Evolutionary conservation across 1,140 invertebrate species (phyloP).

Genomic region (Ruditapes philippinarum): DNA sequence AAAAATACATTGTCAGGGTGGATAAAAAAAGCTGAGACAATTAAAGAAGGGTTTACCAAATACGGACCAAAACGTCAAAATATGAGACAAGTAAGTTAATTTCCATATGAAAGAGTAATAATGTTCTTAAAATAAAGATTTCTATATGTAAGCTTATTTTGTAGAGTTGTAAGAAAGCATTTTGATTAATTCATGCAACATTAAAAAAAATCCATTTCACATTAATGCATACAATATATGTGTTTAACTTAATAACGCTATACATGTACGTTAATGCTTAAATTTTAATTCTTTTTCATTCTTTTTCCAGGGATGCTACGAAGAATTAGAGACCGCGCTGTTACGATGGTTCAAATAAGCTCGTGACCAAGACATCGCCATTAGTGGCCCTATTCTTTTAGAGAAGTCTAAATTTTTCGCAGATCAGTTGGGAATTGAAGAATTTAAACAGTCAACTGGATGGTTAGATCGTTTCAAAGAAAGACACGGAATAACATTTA

Average conservation of each 20-base stretch:
- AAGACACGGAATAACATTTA: slow-evolving; percentile 17
- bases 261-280: no score
- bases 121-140: no score
- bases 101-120: no score
- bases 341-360: slow-evolving; percentile 42
- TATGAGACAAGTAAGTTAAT: background rate
- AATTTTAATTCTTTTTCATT: background rate
- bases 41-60: background rate
- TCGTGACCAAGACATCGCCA: background rate
- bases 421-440: background rate
- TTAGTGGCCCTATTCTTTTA: background rate
- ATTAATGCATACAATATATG: no score
- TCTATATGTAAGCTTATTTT: no score
- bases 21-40: background rate
- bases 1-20: background rate
- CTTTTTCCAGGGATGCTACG: background rate
- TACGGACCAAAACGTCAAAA: background rate
- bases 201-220: no score
- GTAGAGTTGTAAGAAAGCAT: no score
- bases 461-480: slow-evolving; percentile 46
- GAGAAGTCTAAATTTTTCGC: background rate
- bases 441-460: background rate
- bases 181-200: no score
- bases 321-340: background rate
- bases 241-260: no score